A percentile compares a stretch with the other conserved stretches of the same genome.
Evolutionary conservation across 2,797 vertebrate genomes (phyloP).

Genomic region (Poecilia picta): DNA sequence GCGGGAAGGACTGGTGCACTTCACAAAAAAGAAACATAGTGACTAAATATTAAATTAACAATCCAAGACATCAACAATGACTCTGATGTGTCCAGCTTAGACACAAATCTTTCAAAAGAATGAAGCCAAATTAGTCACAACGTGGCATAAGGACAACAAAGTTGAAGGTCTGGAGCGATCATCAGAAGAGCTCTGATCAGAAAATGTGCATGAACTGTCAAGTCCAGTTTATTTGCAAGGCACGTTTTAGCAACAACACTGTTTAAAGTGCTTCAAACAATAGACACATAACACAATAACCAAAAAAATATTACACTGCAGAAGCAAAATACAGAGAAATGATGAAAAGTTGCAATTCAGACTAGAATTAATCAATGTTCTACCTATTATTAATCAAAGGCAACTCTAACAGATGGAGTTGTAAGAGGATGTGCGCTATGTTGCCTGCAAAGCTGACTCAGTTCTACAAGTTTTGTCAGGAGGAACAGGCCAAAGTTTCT

Average conservation of each 20-base stretch:
- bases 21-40: background rate
- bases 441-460: no score
- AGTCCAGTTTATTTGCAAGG: background rate
- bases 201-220: background rate
- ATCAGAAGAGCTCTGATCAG: background rate
- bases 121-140: background rate
- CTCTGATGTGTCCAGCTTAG: background rate
- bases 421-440: no score
- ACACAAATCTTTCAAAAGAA: background rate
- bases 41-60: background rate
- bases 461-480: background rate
- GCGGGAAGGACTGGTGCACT: background rate
- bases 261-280: background rate
- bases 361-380: no score
- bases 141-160: background rate
- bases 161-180: background rate
- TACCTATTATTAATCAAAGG: no score
- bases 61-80: background rate
- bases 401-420: no score
- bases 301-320: no score
- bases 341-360: no score
- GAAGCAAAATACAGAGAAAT: no score
- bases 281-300: background rate
- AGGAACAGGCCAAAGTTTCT: background rate
- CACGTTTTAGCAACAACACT: no score